These are phyloP conservation scores for Malthinus flaveolus DNA, from an alignment of 2,888 invertebrate species.

Conservation along the genomic window DNA sequence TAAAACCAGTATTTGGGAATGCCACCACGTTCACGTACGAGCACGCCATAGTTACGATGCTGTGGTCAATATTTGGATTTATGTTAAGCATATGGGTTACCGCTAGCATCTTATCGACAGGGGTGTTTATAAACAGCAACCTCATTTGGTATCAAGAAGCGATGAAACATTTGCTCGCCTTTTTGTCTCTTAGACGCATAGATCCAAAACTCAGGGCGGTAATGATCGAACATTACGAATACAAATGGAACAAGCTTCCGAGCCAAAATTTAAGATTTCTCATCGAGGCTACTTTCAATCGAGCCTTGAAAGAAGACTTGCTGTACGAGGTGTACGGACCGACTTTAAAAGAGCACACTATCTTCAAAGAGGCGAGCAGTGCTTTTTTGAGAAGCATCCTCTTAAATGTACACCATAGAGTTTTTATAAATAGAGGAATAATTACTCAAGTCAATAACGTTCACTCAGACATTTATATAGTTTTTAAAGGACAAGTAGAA, in stretches of 20 bases:
- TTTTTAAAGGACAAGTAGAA: constrained; percentile 35
- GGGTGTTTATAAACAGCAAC: constrained; percentile 25
- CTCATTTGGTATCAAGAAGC: constrained; percentile 34
- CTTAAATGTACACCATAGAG: constrained; percentile 19
- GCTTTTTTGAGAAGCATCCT: constrained; percentile 31
- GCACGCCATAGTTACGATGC: neutral
- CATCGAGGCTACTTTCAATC: constrained; percentile 22
- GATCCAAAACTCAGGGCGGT: constrained; percentile 32
- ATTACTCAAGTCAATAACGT: constrained; percentile 34
- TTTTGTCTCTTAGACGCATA: constrained; percentile 33
- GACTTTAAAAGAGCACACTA: constrained; percentile 17
- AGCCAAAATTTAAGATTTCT: constrained; percentile 23
- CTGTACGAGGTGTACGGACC: constrained; percentile 31
- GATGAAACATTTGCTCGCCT: constrained; percentile 34
- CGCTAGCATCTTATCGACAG: constrained; percentile 19
- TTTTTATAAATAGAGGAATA: constrained; percentile 27
- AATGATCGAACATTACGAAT: constrained; percentile 37
- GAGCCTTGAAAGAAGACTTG: constrained; percentile 32
- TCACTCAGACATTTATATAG: constrained; percentile 33
- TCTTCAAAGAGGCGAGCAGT: constrained; percentile 23
- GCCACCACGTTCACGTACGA: neutral
- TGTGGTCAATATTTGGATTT: neutral
- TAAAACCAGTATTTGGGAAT: constrained; percentile 8
- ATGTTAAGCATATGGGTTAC: constrained; percentile 18
- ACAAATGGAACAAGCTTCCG: constrained; percentile 33